Evolutionary conservation across 2,888 invertebrate genomes (phyloP), one percentile per base, ranked within the genome.

Genomic region (Chymomyza procnemis): DNA sequence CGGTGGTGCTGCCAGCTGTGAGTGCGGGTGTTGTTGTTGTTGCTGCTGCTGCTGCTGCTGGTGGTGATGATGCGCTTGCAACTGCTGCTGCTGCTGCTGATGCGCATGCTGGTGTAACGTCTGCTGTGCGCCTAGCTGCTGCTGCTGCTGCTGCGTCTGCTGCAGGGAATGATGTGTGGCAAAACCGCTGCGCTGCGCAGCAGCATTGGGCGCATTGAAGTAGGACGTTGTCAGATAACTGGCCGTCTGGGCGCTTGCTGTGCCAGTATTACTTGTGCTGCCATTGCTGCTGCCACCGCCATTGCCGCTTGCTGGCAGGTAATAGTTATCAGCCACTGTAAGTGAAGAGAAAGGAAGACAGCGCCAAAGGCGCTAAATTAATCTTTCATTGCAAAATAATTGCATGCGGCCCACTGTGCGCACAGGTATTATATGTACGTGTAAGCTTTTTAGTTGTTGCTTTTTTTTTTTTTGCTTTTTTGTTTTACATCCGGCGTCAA

Each of bases 301-400:
- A 67, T 79, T 59, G 79, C 76, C 66, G 83, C 80, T 75, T 88
- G 82, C 69, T 1, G 89, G 87, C 69, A 89, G 80, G 76, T 91
- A 91, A 78, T 91, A 94, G 87, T 93, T 93, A 88, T 94, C 94
- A 77, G 94, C 92, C 90, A 94, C 94, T 94, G 92, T 3, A 89
- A 87, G 21, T 0, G 12, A 26, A 26, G 26, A 26, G 26, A 26
- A 3, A 26, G 6, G n/a, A n/a, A 22, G 14, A 88, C 56, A 1
- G 73, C 41, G 55, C 21, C 8, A 47, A 41, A 9, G 9, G 9
- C 14, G 12, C 5, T 12, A 58, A 30, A 8, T 19, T 58, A 34
- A 18, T 41, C 46, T 30, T 19, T 22, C 34, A 41, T 41, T 9
- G 34, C 34, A 41, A 4, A 41, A 9, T 2, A 41, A 14, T 41